These are phyloP conservation scores for Synanthedon vespiformis DNA, from an alignment of 2,888 invertebrate genomes.

Conservation along the genomic window DNA sequence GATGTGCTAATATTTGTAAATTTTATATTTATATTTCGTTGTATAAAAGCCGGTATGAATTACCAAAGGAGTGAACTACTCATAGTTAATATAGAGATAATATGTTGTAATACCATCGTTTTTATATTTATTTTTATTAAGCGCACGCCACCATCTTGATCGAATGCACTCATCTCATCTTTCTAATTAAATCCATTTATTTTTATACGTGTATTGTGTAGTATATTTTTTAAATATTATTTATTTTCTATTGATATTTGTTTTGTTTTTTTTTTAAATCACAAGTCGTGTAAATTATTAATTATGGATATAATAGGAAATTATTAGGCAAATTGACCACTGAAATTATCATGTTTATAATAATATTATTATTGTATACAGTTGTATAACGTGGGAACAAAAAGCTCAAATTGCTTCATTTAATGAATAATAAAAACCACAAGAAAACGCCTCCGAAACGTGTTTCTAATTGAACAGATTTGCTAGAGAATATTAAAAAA, in stretches of 20 bases:
- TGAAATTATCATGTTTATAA: conserved; percentile 20
- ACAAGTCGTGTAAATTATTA: conserved; percentile 21
- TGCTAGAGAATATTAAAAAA: conserved; percentile 20
- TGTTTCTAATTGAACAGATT: conserved; percentile 13
- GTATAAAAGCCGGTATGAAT: conserved; percentile 59
- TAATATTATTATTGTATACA: conserved; percentile 28
- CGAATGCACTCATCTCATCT: not conserved
- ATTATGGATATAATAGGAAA: conserved; percentile 35
- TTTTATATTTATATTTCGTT: conserved; percentile 34
- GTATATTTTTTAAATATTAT: conserved; percentile 16
- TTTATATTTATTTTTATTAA: conserved; percentile 13
- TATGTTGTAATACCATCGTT: conserved; percentile 31
- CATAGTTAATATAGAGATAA: conserved; percentile 53
- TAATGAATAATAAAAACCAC: not conserved
- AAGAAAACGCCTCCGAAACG: not conserved
- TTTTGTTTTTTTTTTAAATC: conserved; percentile 11
- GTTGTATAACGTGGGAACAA: conserved; percentile 49
- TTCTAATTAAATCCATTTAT: conserved; percentile 11
- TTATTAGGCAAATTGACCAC: conserved; percentile 39
- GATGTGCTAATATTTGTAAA: conserved; percentile 38
- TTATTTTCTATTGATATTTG: conserved; percentile 21
- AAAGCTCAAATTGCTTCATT: conserved; percentile 20
- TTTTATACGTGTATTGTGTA: conserved; percentile 19
- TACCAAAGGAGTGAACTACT: conserved; percentile 66
- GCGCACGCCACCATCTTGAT: conserved; percentile 6